Percentiles rank a stretch among this genome's conserved stretches.
Evolutionary conservation across 1,140 invertebrate species (phyloP).

Genomic region (Drosophila insularis): DNA sequence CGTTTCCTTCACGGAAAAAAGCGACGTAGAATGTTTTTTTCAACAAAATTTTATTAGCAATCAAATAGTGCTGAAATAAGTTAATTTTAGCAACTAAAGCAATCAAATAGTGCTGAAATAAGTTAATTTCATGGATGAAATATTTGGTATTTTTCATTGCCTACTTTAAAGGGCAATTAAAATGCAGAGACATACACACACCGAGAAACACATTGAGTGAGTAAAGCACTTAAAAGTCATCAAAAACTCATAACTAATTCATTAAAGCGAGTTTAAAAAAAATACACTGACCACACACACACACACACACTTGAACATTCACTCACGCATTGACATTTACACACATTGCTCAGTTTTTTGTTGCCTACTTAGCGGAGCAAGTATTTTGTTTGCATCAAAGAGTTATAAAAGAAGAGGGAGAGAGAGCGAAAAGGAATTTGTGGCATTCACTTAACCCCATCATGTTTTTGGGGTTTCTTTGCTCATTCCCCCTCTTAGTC

Average conservation of each 20-base stretch:
- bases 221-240: constrained; percentile 43
- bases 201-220: background rate
- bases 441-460: constrained; percentile 47
- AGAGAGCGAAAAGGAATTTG: constrained; percentile 1
- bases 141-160: background rate
- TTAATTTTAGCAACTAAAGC: too few relatives aligned
- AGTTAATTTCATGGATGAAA: too few relatives aligned
- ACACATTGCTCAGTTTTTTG: constrained; percentile 28
- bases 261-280: constrained; percentile 25
- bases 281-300: constrained; percentile 12
- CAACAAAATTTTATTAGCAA: too few relatives aligned
- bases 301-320: background rate
- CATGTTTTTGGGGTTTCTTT: constrained; percentile 23
- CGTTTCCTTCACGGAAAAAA: too few relatives aligned
- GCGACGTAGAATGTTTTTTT: too few relatives aligned
- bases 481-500: background rate
- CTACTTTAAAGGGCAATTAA: constrained; percentile 6
- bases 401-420: background rate
- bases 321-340: background rate
- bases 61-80: too few relatives aligned
- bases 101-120: too few relatives aligned
- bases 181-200: background rate
- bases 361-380: constrained; percentile 58
- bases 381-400: constrained; percentile 39
- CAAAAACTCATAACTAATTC: constrained; percentile 55